Evolutionary conservation across 2,797 vertebrate genomes (phyloP).

Genomic region (Ispidina picta): DNA sequence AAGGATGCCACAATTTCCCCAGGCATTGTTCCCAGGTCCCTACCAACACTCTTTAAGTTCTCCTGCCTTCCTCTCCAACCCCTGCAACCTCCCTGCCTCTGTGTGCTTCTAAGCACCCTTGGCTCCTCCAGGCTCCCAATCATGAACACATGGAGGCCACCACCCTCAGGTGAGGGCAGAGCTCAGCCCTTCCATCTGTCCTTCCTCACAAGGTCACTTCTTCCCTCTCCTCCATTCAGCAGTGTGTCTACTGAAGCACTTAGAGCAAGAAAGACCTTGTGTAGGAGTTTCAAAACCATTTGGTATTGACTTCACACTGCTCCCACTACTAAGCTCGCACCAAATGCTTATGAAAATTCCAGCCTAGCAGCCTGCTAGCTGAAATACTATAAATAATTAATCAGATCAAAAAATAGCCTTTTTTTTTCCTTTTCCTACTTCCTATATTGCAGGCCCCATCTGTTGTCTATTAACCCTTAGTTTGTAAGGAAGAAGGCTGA

Average conservation of each 20-base stretch:
- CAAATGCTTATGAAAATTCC: background rate
- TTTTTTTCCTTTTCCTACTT: background rate
- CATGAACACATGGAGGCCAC: accelerated
- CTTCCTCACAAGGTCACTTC: background rate
- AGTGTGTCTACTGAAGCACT: background rate
- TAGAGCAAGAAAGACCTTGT: background rate
- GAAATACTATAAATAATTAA: constrained; percentile 10
- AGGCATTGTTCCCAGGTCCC: background rate
- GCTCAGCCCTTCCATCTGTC: background rate
- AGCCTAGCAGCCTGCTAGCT: background rate
- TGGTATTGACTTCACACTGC: background rate
- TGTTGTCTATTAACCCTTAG: background rate
- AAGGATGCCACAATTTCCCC: background rate
- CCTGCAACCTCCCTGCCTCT: accelerated
- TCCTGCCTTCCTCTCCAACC: background rate
- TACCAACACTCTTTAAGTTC: no score
- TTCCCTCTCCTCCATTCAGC: background rate
- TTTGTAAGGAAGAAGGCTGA: background rate
- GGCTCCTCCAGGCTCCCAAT: background rate
- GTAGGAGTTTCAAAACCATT: background rate
- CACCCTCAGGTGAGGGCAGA: background rate
- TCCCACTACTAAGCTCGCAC: background rate
- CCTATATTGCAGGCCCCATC: background rate
- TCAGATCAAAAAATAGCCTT: background rate
- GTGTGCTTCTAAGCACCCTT: accelerated